A percentile compares a stretch with the other conserved stretches of the same genome.
These are phyloP conservation scores for Turnix velox DNA, from an alignment of 2,113 vertebrate species.

Conservation along the genomic window DNA sequence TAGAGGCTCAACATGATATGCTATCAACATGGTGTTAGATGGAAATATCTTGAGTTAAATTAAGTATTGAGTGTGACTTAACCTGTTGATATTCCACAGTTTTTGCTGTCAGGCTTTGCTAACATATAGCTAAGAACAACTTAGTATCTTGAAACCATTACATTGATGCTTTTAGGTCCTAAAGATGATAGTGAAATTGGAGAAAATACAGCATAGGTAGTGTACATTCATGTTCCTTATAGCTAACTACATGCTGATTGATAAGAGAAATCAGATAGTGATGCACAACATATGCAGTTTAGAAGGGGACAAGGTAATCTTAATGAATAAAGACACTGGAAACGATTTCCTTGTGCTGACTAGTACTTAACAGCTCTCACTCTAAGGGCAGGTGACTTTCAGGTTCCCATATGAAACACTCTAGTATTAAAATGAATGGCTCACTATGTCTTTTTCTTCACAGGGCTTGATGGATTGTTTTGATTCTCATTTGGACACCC, in stretches of 20 bases:
- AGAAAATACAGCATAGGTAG: background rate
- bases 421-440: background rate
- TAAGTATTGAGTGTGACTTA: background rate
- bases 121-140: background rate
- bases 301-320: background rate
- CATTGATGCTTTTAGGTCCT: background rate
- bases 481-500: slow-evolving; percentile 73
- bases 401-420: background rate
- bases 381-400: background rate
- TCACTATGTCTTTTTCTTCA: slow-evolving; percentile 35
- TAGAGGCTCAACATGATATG: background rate
- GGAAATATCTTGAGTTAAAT: background rate
- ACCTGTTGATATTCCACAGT: background rate
- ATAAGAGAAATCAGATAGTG: background rate
- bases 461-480: slow-evolving; percentile 83
- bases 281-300: background rate
- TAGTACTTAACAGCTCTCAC: background rate
- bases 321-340: background rate
- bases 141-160: background rate
- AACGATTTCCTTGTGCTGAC: background rate
- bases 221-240: background rate
- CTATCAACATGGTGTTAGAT: background rate
- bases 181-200: background rate
- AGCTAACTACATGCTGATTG: background rate
- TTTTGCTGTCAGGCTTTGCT: background rate